Base-by-base conservation (phyloP, 2,797 vertebrate genomes). In the Enteromius treurensis region DNA sequence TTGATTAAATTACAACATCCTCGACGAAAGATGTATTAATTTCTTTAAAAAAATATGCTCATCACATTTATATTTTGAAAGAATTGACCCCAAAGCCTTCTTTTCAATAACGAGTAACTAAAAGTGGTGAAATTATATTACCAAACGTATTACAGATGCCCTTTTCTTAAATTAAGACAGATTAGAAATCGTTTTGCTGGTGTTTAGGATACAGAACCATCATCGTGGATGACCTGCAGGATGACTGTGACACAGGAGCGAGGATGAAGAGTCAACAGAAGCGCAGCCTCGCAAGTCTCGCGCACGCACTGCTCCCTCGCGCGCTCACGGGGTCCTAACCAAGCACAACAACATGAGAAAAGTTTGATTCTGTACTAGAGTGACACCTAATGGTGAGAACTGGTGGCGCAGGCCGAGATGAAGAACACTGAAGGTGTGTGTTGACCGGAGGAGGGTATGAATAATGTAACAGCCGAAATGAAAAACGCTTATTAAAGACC, bases 181-280 rank as follows among this genome's bases (percentile, higher is more conserved):
- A 60, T 62, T 3, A 42, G 29, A 78, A 42, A 3, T 10, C 21
- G 19, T 11, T 73, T 77, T 29, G 37, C 53, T 42, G 83, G 76
- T 14, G 32, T 23, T 64, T 84, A 96, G 96, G 97, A 98, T 98
- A 98, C 97, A 0, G 97, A 96, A 19, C 97, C 97, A 0, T 96
- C 95, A 1, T 97, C 94, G 0, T 96, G 96, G 55, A 98, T 14
- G 29, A 96, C 91, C 89, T 98, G 97, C 5, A 98, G 94, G 14
- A 97, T 80, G 9, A 97, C 89, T 0, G 96, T 96, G 87, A 98
- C 94, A 21, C 97, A 97, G 3, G 97, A 96, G 0, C 96, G 96
- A n/a, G 97, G 97, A 81, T 98, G 96, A 65, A 98, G 93, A 0
- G 90, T 88, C 40, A 95, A 88, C 60, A 97, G 89, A 17, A 97